Evolutionary conservation across 2,888 invertebrate species (phyloP).

Genomic region (Calephelis perditalis): DNA sequence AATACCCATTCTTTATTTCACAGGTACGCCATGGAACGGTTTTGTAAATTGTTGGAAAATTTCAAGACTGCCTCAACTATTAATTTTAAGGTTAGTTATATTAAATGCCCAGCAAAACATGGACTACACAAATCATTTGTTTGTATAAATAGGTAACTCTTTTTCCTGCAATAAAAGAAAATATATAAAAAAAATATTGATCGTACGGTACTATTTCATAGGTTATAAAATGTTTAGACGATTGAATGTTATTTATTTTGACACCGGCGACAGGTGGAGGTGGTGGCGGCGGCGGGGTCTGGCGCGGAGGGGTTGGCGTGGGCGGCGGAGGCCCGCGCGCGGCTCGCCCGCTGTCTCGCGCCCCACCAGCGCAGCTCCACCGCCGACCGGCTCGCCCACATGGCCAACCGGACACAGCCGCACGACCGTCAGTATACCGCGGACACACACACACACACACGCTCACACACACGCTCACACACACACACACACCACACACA

Average conservation of each 20-base stretch:
- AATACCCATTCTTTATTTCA: conserved; percentile 13
- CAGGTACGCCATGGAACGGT: conserved; percentile 61
- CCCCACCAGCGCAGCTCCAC: conserved; percentile 48
- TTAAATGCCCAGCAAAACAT: too few relatives aligned
- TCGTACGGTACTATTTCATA: too few relatives aligned
- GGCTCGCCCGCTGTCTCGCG: conserved; percentile 44
- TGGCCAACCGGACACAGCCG: conserved; percentile 44
- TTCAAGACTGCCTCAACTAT: conserved; percentile 59
- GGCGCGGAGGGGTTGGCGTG: conserved; percentile 14
- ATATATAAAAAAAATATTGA: too few relatives aligned
- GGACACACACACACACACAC: neutral
- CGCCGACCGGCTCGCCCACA: conserved; percentile 43
- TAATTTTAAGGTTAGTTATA: conserved; percentile 52
- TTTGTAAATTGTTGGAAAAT: conserved; percentile 58
- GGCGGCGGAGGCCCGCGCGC: conserved; percentile 36
- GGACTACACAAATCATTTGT: too few relatives aligned
- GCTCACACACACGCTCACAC: too few relatives aligned
- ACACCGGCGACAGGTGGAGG: conserved; percentile 45
- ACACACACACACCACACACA: too few relatives aligned
- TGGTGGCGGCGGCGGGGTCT: conserved; percentile 33
- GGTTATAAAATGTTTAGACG: too few relatives aligned
- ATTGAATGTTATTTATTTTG: too few relatives aligned
- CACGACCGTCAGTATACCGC: conserved; percentile 39
- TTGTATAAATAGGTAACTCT: too few relatives aligned
- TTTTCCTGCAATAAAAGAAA: too few relatives aligned